Percentiles rank a stretch among this genome's conserved stretches.
phyloP scores from a whole-genome alignment of 2,888 invertebrate species.

The Dilophus febrilis region DNA sequence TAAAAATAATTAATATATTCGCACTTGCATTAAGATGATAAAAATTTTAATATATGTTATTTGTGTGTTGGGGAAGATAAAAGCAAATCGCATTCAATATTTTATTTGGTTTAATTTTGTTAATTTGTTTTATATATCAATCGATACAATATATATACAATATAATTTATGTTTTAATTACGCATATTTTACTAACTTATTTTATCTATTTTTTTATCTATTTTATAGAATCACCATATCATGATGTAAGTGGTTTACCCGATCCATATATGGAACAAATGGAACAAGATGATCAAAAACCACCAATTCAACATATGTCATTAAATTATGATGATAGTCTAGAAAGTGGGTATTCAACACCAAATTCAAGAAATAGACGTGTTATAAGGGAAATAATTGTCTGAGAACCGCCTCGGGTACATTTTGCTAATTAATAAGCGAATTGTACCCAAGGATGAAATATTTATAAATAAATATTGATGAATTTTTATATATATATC shows the following conservation, averaged over 20 bases:
- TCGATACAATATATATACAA: no score
- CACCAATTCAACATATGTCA: slow-evolving; percentile 67
- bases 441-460: slow-evolving; percentile 12
- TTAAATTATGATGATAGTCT: slow-evolving; percentile 85
- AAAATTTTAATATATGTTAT: no score
- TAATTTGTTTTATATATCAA: no score
- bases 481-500: no score
- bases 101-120: no score
- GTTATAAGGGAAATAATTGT: slow-evolving; percentile 92
- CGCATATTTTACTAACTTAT: neutral
- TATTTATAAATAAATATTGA: no score
- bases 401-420: slow-evolving; percentile 20
- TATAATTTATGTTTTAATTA: no score
- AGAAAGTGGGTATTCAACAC: slow-evolving; percentile 87
- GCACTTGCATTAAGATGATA: no score
- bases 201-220: slow-evolving; percentile 16
- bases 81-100: no score
- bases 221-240: slow-evolving; percentile 81
- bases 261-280: slow-evolving; percentile 71
- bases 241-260: slow-evolving; percentile 82
- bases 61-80: no score
- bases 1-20: no score
- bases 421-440: slow-evolving; percentile 12
- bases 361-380: slow-evolving; percentile 78
- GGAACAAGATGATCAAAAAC: slow-evolving; percentile 50